Evolutionary conservation across 2,888 invertebrate genomes (phyloP).

Genomic region (Sclerodermus sp.): DNA sequence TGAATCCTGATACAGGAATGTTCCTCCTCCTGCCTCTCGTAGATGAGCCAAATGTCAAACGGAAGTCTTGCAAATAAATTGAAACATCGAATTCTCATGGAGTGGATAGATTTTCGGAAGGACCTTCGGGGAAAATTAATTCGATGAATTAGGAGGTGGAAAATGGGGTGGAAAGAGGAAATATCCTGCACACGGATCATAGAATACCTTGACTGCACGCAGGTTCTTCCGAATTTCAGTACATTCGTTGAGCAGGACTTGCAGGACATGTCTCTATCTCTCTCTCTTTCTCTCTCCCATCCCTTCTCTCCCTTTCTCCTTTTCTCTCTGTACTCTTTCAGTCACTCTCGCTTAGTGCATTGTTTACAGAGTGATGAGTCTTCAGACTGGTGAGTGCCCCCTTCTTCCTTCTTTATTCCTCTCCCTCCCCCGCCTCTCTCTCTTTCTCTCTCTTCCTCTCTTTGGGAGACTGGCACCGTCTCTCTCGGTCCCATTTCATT

Average conservation of each 20-base stretch:
- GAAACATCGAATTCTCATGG: too few relatives aligned
- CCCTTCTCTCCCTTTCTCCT: constrained; percentile 29
- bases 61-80: too few relatives aligned
- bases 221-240: too few relatives aligned
- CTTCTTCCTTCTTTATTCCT: constrained; percentile 20
- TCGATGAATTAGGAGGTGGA: background rate
- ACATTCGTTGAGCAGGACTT: background rate
- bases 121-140: too few relatives aligned
- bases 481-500: constrained; percentile 50
- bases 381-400: constrained; percentile 48
- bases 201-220: too few relatives aligned
- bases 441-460: constrained; percentile 4
- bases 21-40: too few relatives aligned
- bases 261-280: background rate
- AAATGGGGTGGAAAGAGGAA: background rate
- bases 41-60: too few relatives aligned
- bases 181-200: background rate
- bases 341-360: constrained; percentile 50
- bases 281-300: background rate
- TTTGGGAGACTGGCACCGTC: constrained; percentile 24
- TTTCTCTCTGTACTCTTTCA: constrained; percentile 44
- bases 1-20: too few relatives aligned
- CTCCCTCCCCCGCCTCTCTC: constrained; percentile 13
- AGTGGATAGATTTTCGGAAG: too few relatives aligned
- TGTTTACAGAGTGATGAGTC: constrained; percentile 58